A percentile compares a stretch with the other conserved stretches of the same genome.
Evolutionary conservation across 64 coral and sea anemone species (phyloP).

Genomic region (Hydrozoanthus tunicans): DNA sequence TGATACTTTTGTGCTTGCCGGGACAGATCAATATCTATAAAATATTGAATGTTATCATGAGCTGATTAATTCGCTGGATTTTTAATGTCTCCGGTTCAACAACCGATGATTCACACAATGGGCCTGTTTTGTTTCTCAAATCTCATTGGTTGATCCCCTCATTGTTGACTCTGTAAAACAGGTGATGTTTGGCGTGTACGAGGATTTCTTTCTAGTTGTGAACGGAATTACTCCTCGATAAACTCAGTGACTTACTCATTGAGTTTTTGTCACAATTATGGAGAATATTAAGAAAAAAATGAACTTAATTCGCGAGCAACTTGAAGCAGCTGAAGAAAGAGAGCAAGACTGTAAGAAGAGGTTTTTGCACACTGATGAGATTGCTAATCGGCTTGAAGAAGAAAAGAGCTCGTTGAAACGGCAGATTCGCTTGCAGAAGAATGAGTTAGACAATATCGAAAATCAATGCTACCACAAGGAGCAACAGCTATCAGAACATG

Average conservation of each 20-base stretch:
- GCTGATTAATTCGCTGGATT: background rate
- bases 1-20: background rate
- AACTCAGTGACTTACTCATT: background rate
- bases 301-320: slow-evolving; percentile 21
- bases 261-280: slow-evolving; percentile 4
- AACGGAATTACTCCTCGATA: background rate
- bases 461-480: slow-evolving; percentile 2
- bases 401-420: slow-evolving; percentile 19
- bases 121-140: background rate
- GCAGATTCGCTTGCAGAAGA: background rate
- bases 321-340: slow-evolving; percentile 26
- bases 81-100: background rate
- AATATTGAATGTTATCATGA: background rate
- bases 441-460: slow-evolving; percentile 29
- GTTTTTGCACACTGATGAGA: slow-evolving; percentile 10
- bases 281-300: slow-evolving; percentile 36
- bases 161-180: slow-evolving; percentile 49
- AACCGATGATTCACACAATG: slow-evolving; percentile 28
- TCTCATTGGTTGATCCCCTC: slow-evolving; percentile 35
- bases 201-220: background rate
- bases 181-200: slow-evolving; percentile 30
- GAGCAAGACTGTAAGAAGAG: background rate
- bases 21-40: background rate
- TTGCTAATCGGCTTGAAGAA: slow-evolving; percentile 23
- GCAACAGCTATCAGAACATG: background rate